phyloP scores from a whole-genome alignment of 2,888 invertebrate species.

The Aporophyla lueneburgensis region DNA sequence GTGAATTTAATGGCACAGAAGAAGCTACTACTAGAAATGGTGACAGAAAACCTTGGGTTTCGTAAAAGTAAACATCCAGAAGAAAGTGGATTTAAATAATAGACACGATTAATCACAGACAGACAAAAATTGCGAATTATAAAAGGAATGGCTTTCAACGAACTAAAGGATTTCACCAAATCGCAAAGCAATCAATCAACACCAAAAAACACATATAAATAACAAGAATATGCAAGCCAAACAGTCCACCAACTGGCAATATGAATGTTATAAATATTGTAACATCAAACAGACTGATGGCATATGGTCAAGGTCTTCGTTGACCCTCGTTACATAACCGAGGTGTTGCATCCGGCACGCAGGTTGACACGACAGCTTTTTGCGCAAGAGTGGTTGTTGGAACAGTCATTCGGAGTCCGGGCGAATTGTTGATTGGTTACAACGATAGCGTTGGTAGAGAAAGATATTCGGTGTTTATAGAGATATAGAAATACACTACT shows the following conservation, averaged over 20 bases:
- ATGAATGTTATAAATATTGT: not conserved
- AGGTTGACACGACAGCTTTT: slow-evolving; percentile 29
- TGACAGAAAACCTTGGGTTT: not conserved
- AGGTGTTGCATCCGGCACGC: slow-evolving; percentile 34
- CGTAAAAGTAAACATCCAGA: not conserved
- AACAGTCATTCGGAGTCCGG: slow-evolving; percentile 19
- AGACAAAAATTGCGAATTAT: slow-evolving; percentile 3
- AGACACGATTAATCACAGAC: not conserved
- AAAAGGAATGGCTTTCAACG: slow-evolving; percentile 10
- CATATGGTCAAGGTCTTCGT: slow-evolving; percentile 45
- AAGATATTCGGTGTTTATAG: not conserved
- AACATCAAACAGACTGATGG: not conserved
- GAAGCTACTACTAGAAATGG: not conserved
- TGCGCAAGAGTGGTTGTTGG: slow-evolving; percentile 39
- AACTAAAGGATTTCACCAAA: slow-evolving; percentile 23
- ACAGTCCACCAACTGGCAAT: not conserved
- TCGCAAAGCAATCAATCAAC: slow-evolving; percentile 21
- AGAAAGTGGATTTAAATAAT: slow-evolving; percentile 10
- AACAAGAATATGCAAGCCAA: slow-evolving; percentile 4
- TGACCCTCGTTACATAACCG: slow-evolving; percentile 37
- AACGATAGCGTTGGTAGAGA: not conserved
- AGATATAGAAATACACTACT: not conserved
- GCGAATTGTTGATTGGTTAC: slow-evolving; percentile 5
- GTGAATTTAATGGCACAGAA: not conserved
- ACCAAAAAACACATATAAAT: not conserved